These are phyloP conservation scores for Stichodactyla helianthus DNA, from an alignment of 64 coral and sea anemone genomes.

Conservation along the genomic window DNA sequence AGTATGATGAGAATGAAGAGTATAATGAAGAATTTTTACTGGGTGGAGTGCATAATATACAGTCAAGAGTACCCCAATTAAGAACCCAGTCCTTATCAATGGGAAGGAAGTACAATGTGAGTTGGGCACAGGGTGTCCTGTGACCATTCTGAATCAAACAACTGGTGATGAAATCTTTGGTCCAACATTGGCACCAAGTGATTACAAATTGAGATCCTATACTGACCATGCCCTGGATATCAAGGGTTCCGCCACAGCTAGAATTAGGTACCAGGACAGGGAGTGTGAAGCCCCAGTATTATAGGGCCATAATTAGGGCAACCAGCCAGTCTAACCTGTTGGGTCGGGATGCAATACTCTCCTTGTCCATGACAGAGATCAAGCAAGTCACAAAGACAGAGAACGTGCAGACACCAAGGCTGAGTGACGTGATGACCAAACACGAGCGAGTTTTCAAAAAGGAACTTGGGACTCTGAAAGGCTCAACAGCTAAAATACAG, in stretches of 20 bases:
- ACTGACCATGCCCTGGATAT: neutral
- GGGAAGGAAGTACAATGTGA: neutral
- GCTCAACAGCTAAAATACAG: conserved; percentile 7
- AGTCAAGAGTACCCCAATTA: neutral
- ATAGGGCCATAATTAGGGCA: neutral
- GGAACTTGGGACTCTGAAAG: neutral
- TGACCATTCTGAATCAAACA: neutral
- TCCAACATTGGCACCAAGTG: neutral
- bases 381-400: neutral
- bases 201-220: neutral
- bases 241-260: neutral
- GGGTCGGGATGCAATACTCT: neutral
- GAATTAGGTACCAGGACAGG: too few relatives aligned
- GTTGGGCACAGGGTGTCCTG: neutral
- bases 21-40: neutral
- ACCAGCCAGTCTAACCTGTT: neutral
- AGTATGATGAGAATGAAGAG: neutral
- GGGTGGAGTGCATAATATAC: neutral
- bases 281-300: neutral
- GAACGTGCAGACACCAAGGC: neutral
- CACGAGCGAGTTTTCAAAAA: neutral
- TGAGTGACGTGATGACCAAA: neutral
- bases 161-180: neutral
- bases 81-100: neutral
- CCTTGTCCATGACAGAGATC: neutral